Base-by-base conservation (phyloP, 2,113 vertebrate species). In the Nannospalax galili region DNA sequence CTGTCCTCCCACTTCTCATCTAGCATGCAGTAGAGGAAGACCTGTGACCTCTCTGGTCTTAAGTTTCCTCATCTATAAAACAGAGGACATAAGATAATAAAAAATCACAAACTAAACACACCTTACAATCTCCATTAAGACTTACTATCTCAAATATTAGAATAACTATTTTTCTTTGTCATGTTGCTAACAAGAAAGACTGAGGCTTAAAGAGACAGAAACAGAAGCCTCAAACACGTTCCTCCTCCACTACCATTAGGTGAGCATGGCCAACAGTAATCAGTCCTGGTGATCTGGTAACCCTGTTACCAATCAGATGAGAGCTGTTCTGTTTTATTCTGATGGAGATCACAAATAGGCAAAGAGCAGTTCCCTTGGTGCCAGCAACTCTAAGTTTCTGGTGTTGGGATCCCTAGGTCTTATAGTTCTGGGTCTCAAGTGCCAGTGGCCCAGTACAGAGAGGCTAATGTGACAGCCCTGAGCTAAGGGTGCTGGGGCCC, bases 31-130 rank as follows among this genome's bases (percentile, higher is more conserved):
- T 35, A 62, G 32, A 5, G 26, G 40, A 84, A 96, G 60, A 52
- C n/a, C 26, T 75, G 3, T 37, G 64, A 35, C 19, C 30, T 77
- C 60, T 80, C 72, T 74, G 26, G 5, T 60, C 20, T 75, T 82
- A 56, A 40, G 6, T 56, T 92, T 78, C 35, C 17, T 96, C 92
- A 64, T 62, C 58, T 79, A 20, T 70, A 79, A 88, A 87, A 72
- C 40, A 69, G 42, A 67, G 69, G 15, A 28, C 4, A 7, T 70
- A 45, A 26, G 14, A 74, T 91, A 81, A 70, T 70, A 80, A 74
- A 78, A 32, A 64, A 77, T 90, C 73, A 93, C 60, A 45, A 11
- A 45, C 80, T 28, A 73, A 94, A 77, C 42, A 72, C 12, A 81
- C 48, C 42, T 62, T 35, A 84, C 32, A 19, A 91, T 84, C 52